Evolutionary conservation across 2,113 vertebrate species (phyloP), one percentile per base, ranked within the genome.

Genomic region (Herpailurus yagouaroundi): DNA sequence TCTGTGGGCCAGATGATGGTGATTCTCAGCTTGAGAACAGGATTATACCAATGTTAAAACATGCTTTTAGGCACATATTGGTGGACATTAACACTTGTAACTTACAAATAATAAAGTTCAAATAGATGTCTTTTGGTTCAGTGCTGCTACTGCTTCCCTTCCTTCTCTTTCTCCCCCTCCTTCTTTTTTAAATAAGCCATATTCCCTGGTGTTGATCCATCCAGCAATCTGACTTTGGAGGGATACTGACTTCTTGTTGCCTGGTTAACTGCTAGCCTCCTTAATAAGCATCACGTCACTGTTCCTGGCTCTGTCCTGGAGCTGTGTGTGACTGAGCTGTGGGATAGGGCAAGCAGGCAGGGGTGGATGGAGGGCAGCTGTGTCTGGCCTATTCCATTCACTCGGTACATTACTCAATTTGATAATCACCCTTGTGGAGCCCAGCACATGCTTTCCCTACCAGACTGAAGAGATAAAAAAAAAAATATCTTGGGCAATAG

Each of bases 141-240:
- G 18, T 2, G 1, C 3, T 89, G 16, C 2, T 41, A 19, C 11
- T 50, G 50, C 29, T 73, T 4, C 10, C 27, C 0, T 93, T 96
- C 38, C 23, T 66, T 45, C 11, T 81, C 12, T 33, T 66, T 38
- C 10, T 36, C 5, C 6, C 73, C 18, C 23, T 55, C n/a, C 18
- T 76, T 60, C 19, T 48, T 93, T 93, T 90, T 68, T 36, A 81
- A 76, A 89, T 15, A 77, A 74, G 25, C 21, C 31, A 55, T 38
- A 33, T 68, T 41, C 15, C 18, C 6, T n/a, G 68, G 45, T 68
- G 23, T n/a, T n/a, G 79, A 33, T 55, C 10, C 15, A 45, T 33
- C 25, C 18, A 13, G 25, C 45, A 68, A 5, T 36, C 33, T 82
- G 77, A 74, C 33, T 63, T 48, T 21, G 57, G 36, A 48, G 4